Percentiles rank a stretch among this genome's conserved stretches.
Evolutionary conservation across 2,113 vertebrate species (phyloP).

Genomic region (Diphyllodes magnificus): DNA sequence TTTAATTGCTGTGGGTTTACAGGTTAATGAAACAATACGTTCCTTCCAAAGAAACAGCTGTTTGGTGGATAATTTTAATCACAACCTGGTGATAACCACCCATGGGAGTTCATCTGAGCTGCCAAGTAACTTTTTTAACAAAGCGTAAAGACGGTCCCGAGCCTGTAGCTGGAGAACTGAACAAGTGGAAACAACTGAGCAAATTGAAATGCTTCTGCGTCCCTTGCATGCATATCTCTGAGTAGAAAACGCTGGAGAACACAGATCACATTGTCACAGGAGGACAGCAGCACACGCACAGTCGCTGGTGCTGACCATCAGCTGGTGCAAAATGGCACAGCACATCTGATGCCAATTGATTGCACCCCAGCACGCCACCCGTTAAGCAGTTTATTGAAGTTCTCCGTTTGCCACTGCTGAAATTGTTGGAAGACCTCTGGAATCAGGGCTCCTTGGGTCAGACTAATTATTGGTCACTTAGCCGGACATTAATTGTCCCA

Average conservation of each 20-base stretch:
- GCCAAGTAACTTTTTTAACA: not conserved
- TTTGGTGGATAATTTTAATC: slow-evolving; percentile 10
- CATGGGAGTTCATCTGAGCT: not conserved
- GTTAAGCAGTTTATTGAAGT: not conserved
- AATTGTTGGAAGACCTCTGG: not conserved
- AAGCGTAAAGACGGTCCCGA: not conserved
- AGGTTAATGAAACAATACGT: slow-evolving; percentile 14
- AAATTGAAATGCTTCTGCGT: not conserved
- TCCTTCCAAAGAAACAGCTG: slow-evolving; percentile 20
- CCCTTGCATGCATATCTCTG: not conserved
- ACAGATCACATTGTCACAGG: not conserved
- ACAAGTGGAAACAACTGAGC: not conserved
- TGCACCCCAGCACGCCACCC: not conserved
- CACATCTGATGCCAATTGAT: not conserved
- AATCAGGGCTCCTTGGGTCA: not conserved
- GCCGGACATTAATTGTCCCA: not conserved
- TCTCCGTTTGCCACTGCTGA: not conserved
- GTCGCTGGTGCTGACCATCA: not conserved
- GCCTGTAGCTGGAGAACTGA: not conserved
- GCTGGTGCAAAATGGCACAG: not conserved
- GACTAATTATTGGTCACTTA: not conserved
- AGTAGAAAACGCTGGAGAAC: not conserved
- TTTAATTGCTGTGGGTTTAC: slow-evolving; percentile 29
- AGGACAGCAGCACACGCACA: not conserved
- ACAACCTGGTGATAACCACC: not conserved